These are phyloP conservation scores for Chrysolina haemoptera DNA, from an alignment of 2,888 invertebrate species.

Conservation along the genomic window DNA sequence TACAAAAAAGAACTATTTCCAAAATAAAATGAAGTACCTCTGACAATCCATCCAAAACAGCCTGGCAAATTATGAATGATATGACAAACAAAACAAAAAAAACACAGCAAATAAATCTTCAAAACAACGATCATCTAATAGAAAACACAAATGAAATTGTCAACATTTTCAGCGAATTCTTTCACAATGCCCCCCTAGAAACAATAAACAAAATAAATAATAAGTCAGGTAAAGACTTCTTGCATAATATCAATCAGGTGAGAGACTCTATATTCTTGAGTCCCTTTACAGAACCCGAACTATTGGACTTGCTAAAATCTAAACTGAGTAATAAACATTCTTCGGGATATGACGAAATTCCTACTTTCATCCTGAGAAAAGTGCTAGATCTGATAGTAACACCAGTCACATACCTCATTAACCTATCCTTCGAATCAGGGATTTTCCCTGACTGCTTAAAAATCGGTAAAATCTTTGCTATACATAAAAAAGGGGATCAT, in stretches of 20 bases:
- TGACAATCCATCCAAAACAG: slow-evolving; percentile 21
- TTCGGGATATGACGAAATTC: too few relatives aligned
- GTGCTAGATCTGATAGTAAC: background rate
- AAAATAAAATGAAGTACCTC: too few relatives aligned
- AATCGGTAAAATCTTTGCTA: background rate
- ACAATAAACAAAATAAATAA: background rate
- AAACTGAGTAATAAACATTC: too few relatives aligned
- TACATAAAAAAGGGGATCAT: slow-evolving; percentile 15
- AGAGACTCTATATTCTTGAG: background rate
- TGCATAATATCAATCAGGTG: background rate
- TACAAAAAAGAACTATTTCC: slow-evolving; percentile 6
- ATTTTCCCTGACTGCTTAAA: background rate
- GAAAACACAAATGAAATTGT: too few relatives aligned
- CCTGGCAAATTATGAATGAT: slow-evolving; percentile 18
- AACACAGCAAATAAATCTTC: slow-evolving; percentile 4
- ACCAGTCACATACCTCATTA: slow-evolving; percentile 17
- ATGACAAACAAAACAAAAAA: slow-evolving; percentile 25
- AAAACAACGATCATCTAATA: slow-evolving; percentile 7
- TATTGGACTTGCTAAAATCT: background rate
- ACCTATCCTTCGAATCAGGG: background rate
- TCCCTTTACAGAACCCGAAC: background rate
- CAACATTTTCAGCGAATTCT: too few relatives aligned
- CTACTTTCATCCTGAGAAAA: slow-evolving; percentile 5
- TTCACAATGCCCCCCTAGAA: too few relatives aligned
- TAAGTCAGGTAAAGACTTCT: background rate